Evolutionary conservation across 2,113 vertebrate genomes (phyloP), one percentile per base, ranked within the genome.

Genomic region (Gobiocypris rarus): DNA sequence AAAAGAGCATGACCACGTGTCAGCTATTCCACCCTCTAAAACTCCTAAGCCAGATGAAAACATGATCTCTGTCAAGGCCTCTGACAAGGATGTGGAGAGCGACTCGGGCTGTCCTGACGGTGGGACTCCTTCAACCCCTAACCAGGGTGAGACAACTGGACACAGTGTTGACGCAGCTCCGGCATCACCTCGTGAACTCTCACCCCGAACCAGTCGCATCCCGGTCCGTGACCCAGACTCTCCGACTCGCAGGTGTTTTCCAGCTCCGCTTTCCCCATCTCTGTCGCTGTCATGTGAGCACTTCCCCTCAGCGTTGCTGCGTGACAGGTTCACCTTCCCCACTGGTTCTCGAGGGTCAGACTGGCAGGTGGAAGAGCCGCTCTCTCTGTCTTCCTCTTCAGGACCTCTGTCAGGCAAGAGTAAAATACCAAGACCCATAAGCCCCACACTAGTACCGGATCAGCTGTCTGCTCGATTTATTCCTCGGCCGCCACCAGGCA

Each of bases 371-470:
- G 97, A 99, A 86, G 97, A 99, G 41, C 93, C 91, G 3, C 95
- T 93, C 26, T 96, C 95, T 83, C 90, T 97, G 81, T 96, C 96
- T 84, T 96, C 95, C 83, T 95, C 95, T 54, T 95, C 95, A 1
- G 95, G 94, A 26, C 83, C 84, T 1, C 22, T 88, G 28, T 88
- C 84, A 38, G 94, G 96, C 88, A 98, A 94, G 92, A 99, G 98
- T 93, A 98, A 97, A 92, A 98, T 99, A 89, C 98, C 98, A 48
- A 95, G 97, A 84, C 98, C 97, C 5, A 94, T 98, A 50, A 93
- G 92, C 76, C 94, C 95, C 74, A 95, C 95, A 86, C 90, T 95
- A 84, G 92, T 91, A n/a, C 90, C 94, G 15, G 96, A 98, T 89
- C 96, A 95, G 87, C 88, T 96, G 34, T 91, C 94, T 19, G 89